Evolutionary conservation across 1,140 invertebrate species (phyloP), one percentile per base, ranked within the genome.

Genomic region (Metopolophium dirhodum): DNA sequence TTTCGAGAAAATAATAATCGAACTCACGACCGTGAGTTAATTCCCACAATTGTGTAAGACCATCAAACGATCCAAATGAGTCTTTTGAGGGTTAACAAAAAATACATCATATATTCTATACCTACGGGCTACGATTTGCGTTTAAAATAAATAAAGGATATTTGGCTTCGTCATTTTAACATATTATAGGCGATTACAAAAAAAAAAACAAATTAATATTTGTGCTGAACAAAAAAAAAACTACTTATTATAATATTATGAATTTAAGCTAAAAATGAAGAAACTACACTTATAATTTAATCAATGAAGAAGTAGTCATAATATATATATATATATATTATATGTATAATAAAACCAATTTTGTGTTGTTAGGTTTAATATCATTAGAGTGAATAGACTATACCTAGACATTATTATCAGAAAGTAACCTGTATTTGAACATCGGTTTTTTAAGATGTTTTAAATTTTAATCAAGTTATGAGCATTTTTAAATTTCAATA

Each of bases 1-100:
- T 90, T 45, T 51, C 20, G 26, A n/a, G n/a, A 68, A 90, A 90
- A 90, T 68, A 90, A 89, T 57, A 90, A 90, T 90, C 20, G 30
- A 90, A 90, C 61, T 45, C 41, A 90, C 18, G 89, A n/a, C 89
- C 26, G 57, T 30, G 7, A 68, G 26, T 90, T 68, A 61, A 68
- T 90, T 68, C 54, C 18, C 18, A 90, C 57, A 45, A 61, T 45
- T 68, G 37, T 45, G n/a, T 54, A 57, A 45, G 89, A 68, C 57
- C 89, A 45, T 90, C 37, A 90, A 68, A 90, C 37, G 26, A 68
- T n/a, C 26, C 35, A 57, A 57, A 41, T 57, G 26, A 35, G 88
- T 41, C 88, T 23, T 89, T 89, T 89, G 35, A 89, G 35, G 35
- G 22, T 0, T 57, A 26, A 57, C 51, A 41, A 89, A 57, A 89